Percentiles rank a stretch among this genome's conserved stretches.
Conservation (phyloP, 53 echinoderm and acorn worm genomes). For the Patiria pectinifera region DNA sequence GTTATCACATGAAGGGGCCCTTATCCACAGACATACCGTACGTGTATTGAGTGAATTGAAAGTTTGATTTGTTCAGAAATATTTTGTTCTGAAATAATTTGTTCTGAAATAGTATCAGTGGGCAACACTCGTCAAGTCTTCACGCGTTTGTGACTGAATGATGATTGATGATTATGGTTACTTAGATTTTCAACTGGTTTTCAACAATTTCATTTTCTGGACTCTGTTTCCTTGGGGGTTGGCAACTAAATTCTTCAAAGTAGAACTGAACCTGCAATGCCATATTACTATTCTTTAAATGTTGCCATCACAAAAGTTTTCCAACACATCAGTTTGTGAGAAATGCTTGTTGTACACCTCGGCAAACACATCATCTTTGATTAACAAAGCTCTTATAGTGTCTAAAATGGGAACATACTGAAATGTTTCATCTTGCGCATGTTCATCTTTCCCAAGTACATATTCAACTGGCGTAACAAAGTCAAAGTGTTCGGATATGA, state of each 20-base stretch:
- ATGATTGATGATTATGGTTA: too few species aligned
- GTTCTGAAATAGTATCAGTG: too few species aligned
- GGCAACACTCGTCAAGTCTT: too few species aligned
- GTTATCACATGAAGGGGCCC: too few species aligned
- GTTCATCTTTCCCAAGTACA: slow-evolving; percentile 35
- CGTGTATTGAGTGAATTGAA: too few species aligned
- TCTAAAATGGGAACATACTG: slow-evolving; percentile 69
- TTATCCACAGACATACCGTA: too few species aligned
- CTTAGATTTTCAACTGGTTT: too few species aligned
- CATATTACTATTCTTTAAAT: too few species aligned
- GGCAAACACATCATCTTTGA: slow-evolving; percentile 51
- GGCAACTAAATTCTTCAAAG: slow-evolving; percentile 67
- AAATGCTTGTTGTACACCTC: slow-evolving; percentile 58
- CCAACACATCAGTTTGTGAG: slow-evolving; percentile 12
- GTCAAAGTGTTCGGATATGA: slow-evolving; percentile 34
- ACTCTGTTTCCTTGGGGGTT: slow-evolving; percentile 66
- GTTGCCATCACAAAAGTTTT: too few species aligned
- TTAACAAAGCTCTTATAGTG: slow-evolving; percentile 37
- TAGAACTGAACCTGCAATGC: slow-evolving; percentile 62
- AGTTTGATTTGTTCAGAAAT: too few species aligned
- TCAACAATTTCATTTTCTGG: slow-evolving; percentile 41
- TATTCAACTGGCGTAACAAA: slow-evolving; percentile 57
- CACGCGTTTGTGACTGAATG: too few species aligned
- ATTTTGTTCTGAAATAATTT: too few species aligned
- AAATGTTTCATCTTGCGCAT: slow-evolving; percentile 41